Conservation (phyloP, 2,888 invertebrate genomes). For the Amiota mariae region DNA sequence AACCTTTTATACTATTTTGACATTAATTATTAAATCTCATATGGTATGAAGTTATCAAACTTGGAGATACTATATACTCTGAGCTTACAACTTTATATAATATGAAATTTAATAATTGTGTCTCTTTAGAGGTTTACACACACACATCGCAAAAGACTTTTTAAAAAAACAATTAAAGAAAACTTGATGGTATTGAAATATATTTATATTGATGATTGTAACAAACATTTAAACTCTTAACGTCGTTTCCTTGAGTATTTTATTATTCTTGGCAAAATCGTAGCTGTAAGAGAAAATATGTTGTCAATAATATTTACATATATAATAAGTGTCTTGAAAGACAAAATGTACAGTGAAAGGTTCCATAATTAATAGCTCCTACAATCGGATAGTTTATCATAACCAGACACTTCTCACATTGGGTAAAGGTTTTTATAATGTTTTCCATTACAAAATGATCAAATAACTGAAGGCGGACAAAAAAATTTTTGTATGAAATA, state of each 20-base stretch:
- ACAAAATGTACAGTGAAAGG: no score
- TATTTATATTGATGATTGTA: not conserved
- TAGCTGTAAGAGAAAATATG: not conserved
- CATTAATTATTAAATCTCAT: constrained; percentile 8
- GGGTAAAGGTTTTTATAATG: no score
- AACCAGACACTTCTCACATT: no score
- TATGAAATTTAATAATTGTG: constrained; percentile 15
- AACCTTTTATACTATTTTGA: no score
- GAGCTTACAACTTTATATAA: not conserved
- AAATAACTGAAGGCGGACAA: no score
- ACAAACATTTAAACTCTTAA: not conserved
- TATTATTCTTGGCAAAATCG: not conserved
- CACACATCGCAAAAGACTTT: not conserved
- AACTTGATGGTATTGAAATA: not conserved
- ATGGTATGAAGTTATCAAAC: not conserved
- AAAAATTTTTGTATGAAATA: no score
- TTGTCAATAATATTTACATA: no score
- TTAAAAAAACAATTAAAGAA: not conserved
- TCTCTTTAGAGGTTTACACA: not conserved
- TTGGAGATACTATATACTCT: not conserved
- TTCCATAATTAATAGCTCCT: no score
- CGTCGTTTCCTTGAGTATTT: not conserved
- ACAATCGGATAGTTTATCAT: no score
- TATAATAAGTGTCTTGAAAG: no score
- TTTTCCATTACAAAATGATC: no score